Evolutionary conservation across 1,140 invertebrate species (phyloP).

Genomic region (Drosophila subpulchrella): DNA sequence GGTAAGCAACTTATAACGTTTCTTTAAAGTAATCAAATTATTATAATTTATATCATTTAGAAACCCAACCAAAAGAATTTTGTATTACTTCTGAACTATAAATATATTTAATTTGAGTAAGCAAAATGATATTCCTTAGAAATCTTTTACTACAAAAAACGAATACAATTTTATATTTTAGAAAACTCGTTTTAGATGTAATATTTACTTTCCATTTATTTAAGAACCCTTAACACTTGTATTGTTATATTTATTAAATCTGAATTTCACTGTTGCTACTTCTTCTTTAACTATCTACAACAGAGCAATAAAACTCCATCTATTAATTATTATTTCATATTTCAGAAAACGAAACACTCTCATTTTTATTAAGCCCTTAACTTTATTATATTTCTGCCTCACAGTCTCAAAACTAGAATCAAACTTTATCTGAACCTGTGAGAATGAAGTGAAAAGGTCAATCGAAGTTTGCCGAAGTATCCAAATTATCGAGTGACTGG

Average conservation of each 20-base stretch:
- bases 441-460: constrained; percentile 50
- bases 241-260: no score
- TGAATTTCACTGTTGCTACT: no score
- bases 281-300: no score
- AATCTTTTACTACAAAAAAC: no score
- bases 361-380: neutral
- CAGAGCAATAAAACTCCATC: neutral
- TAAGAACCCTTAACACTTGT: neutral
- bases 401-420: neutral
- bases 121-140: no score
- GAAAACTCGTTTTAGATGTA: neutral
- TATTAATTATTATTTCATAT: neutral
- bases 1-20: no score
- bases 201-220: neutral
- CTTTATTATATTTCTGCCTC: neutral
- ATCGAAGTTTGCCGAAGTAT: constrained; percentile 46
- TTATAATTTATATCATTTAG: no score
- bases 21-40: no score
- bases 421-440: constrained; percentile 32
- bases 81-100: no score
- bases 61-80: no score
- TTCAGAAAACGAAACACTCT: neutral
- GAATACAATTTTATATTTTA: no score
- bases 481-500: constrained; percentile 35
- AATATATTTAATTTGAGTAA: no score